A percentile compares a stretch with the other conserved stretches of the same genome.
Evolutionary conservation across 2,888 invertebrate species (phyloP).

Genomic region (Sycophila texana): DNA sequence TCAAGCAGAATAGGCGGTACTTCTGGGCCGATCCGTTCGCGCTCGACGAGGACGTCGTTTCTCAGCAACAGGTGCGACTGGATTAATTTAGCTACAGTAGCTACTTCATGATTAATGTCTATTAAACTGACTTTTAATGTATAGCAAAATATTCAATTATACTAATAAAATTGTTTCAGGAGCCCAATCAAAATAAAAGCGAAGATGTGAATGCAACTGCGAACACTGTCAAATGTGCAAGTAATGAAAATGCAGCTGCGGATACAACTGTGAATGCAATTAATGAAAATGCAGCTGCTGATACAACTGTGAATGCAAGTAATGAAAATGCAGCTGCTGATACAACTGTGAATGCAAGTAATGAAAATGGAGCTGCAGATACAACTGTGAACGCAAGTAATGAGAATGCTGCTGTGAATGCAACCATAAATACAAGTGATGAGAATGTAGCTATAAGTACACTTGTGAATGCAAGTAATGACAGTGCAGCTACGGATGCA

Average conservation of each 20-base stretch:
- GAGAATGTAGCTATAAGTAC: too few relatives aligned
- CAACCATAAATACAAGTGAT: background rate
- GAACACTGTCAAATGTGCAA: too few relatives aligned
- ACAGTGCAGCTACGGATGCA: too few relatives aligned
- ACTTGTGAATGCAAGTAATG: too few relatives aligned
- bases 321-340: too few relatives aligned
- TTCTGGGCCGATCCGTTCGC: constrained; percentile 73
- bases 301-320: too few relatives aligned
- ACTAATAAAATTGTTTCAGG: constrained; percentile 18
- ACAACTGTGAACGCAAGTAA: too few relatives aligned
- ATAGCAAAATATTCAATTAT: background rate
- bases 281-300: too few relatives aligned
- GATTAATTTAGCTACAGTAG: background rate
- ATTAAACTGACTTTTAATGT: background rate
- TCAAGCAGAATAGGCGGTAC: constrained; percentile 78
- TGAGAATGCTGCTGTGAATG: background rate
- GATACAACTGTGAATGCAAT: too few relatives aligned
- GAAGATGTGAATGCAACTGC: constrained; percentile 5
- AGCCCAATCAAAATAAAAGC: constrained; percentile 25
- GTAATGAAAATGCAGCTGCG: too few relatives aligned
- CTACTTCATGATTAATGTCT: background rate
- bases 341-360: background rate
- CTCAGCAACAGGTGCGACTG: constrained; percentile 6
- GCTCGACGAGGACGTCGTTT: constrained; percentile 21
- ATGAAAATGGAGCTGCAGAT: too few relatives aligned